Base-by-base conservation (phyloP, 2,113 vertebrate genomes). In the Cariama cristata region DNA sequence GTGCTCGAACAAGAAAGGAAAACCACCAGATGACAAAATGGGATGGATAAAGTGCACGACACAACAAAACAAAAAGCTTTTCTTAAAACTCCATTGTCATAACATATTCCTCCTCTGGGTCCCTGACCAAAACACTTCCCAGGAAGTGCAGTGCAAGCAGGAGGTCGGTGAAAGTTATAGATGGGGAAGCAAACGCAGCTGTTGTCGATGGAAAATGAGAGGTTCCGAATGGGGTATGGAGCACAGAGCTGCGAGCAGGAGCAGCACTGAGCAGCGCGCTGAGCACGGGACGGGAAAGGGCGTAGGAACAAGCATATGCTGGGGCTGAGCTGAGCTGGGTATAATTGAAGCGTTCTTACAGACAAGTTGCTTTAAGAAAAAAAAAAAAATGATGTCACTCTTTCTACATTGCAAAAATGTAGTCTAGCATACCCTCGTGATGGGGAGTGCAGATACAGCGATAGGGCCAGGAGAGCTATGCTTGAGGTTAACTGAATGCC, bases 401-500 rank as follows among this genome's bases (percentile, higher is more conserved):
- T 93, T 97, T 97, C 97, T 86, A 87, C 71, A 93, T 66, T 89
- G 75, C 94, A 98, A 97, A 97, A 95, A 97, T 96, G 96, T 68
- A 79, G 74, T 64, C 53, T 75, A 77, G 67, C 53, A 49, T 71
- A 86, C 53, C 68, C 76, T 77, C 12, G 12, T 68, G 93, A 93
- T 89, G 85, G 89, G 95, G 95, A 97, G 96, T 86, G 67, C 89
- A 97, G 97, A 97, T 98, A 66, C 45, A 62, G 79, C 4, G 88
- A 95, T 97, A 95, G 96, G 87, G 86, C 85, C 20, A 50, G 58
- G 56, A 90, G 83, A 77, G 62, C 93, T 93, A 52, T 62, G 62
- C 93, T 66, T 38, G 95, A 89, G 91, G 92, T 96, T 93, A 93
- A 92, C 83, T 62, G 94, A 94, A 98, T 95, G 91, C 89, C 96